These are phyloP conservation scores for Anolis sagrei DNA, from an alignment of 2,113 vertebrate species.

Conservation along the genomic window DNA sequence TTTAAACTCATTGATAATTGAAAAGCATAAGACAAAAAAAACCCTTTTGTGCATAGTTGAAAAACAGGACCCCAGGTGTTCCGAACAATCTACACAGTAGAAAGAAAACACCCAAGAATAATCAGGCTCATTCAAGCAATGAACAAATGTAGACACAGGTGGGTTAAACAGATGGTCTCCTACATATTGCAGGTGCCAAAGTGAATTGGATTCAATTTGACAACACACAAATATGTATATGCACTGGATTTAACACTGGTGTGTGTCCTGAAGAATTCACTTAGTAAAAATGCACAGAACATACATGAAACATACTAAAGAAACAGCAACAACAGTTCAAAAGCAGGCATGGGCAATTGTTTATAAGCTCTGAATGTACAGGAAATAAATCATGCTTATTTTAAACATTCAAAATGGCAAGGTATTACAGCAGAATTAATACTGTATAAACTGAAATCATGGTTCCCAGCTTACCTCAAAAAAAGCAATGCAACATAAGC, in stretches of 20 bases:
- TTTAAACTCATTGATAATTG: not conserved
- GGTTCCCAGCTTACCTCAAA: not conserved
- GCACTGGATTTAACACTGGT: not conserved
- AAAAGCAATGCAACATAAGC: not conserved
- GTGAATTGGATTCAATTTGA: too few species aligned
- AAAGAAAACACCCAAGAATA: not conserved
- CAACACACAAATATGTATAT: not conserved
- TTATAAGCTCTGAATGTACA: not conserved
- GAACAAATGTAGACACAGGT: not conserved
- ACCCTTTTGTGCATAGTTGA: not conserved
- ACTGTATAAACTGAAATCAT: not conserved
- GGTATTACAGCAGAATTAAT: not conserved
- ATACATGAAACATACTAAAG: not conserved
- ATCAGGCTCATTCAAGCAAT: conserved; percentile 4
- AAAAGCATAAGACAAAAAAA: not conserved
- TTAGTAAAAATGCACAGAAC: not conserved
- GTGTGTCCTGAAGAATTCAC: not conserved
- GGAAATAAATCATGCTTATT: not conserved
- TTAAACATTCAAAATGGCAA: not conserved
- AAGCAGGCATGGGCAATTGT: not conserved
- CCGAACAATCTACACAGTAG: not conserved
- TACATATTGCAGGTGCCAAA: not conserved
- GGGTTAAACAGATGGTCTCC: conserved; percentile 13
- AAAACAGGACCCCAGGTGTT: not conserved
- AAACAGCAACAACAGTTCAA: not conserved